Percentiles rank a stretch among this genome's conserved stretches.
phyloP scores from a whole-genome alignment of 2,113 vertebrate species.

The Oxyruncus cristatus region DNA sequence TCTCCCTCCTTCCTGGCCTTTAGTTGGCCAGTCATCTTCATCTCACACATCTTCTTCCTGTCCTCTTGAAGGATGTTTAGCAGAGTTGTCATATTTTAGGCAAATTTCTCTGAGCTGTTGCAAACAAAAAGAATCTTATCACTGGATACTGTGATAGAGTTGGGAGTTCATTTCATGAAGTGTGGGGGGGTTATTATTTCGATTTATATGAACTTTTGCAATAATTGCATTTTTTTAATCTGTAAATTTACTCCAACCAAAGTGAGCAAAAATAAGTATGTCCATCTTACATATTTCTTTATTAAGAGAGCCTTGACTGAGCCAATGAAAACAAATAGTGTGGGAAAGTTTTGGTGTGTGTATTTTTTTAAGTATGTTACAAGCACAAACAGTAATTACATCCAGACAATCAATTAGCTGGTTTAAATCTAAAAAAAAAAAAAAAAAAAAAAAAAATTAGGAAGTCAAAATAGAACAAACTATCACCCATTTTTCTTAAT shows the following conservation, averaged over 20 bases:
- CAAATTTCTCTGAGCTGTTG: background rate
- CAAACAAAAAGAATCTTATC: background rate
- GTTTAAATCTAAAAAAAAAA: background rate
- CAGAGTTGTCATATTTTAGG: background rate
- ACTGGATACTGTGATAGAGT: background rate
- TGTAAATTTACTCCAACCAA: background rate
- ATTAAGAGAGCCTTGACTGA: background rate
- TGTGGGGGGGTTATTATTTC: background rate
- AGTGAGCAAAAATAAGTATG: slow-evolving; percentile 25
- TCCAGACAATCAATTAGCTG: slow-evolving; percentile 33
- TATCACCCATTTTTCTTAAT: background rate
- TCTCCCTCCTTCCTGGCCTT: background rate
- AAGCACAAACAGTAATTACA: slow-evolving; percentile 47
- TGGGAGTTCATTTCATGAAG: background rate
- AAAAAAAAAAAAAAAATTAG: background rate
- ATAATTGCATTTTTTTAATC: background rate
- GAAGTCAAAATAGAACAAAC: background rate
- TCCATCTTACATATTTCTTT: slow-evolving; percentile 29
- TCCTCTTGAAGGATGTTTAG: background rate
- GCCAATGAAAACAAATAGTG: slow-evolving; percentile 58
- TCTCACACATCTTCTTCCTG: background rate
- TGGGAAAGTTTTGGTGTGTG: slow-evolving; percentile 38
- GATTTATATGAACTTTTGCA: background rate
- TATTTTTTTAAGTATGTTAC: slow-evolving; percentile 31
- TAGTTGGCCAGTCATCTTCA: background rate